A percentile compares a stretch with the other conserved stretches of the same genome.
Evolutionary conservation across 2,113 vertebrate genomes (phyloP).

Genomic region (Cyrtonyx montezumae): DNA sequence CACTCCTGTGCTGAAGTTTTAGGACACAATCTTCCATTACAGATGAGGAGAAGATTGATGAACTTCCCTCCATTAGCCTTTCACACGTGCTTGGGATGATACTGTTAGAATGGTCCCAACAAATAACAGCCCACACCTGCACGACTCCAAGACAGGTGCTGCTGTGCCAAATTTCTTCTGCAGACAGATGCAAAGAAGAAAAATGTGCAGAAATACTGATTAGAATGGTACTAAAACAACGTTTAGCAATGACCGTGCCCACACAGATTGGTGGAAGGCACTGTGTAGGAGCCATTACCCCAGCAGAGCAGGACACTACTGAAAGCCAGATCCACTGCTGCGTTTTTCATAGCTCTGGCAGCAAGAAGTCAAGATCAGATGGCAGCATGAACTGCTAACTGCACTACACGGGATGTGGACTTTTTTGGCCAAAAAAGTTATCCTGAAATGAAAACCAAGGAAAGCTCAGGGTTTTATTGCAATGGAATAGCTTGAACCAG

Average conservation of each 20-base stretch:
- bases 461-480: not conserved
- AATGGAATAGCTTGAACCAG: not conserved
- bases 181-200: not conserved
- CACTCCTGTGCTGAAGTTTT: not conserved
- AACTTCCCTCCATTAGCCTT: not conserved
- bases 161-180: not conserved
- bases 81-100: not conserved
- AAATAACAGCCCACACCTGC: not conserved
- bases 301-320: not conserved
- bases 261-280: fast-evolving
- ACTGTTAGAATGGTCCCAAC: not conserved
- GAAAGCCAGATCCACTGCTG: not conserved
- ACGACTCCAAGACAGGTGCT: fast-evolving
- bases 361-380: not conserved
- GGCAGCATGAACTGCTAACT: not conserved
- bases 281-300: fast-evolving
- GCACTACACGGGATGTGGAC: fast-evolving
- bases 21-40: not conserved
- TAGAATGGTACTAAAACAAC: not conserved
- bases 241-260: not conserved
- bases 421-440: not conserved
- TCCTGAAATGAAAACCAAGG: not conserved
- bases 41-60: not conserved
- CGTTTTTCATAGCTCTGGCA: not conserved
- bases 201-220: not conserved